These are phyloP conservation scores for Penaeus chinensis DNA, from an alignment of 1,140 invertebrate genomes.

Conservation along the genomic window DNA sequence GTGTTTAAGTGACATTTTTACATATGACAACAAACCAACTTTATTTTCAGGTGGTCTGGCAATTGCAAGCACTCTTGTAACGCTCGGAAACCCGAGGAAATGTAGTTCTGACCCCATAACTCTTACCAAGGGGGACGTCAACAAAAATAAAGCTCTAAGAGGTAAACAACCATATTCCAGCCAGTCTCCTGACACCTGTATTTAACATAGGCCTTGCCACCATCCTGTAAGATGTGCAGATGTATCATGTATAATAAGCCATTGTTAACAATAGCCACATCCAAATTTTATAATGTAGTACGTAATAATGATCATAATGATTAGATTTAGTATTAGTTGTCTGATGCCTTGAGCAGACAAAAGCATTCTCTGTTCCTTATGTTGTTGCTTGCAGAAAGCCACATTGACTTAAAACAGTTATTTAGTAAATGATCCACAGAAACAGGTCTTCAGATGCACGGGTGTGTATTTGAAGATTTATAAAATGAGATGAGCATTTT, in stretches of 20 bases:
- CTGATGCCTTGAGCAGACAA: too few species aligned
- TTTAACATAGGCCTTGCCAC: conserved; percentile 33
- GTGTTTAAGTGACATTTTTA: background rate
- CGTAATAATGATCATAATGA: background rate
- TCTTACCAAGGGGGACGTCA: conserved; percentile 38
- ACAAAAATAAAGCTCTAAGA: conserved; percentile 40
- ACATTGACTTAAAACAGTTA: too few species aligned
- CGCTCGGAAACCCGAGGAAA: conserved; percentile 63
- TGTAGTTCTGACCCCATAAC: conserved; percentile 53
- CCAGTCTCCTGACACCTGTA: conserved; percentile 51
- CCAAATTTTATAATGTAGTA: conserved; percentile 16
- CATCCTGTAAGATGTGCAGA: background rate
- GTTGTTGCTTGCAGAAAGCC: too few species aligned
- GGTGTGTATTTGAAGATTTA: too few species aligned
- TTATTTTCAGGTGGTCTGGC: conserved; percentile 59
- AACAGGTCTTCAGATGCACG: too few species aligned
- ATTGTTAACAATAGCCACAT: background rate
- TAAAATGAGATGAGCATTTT: too few species aligned
- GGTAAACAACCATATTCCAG: conserved; percentile 53
- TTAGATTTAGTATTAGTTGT: too few species aligned
- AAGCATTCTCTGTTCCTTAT: too few species aligned
- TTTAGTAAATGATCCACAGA: too few species aligned
- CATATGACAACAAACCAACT: background rate
- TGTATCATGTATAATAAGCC: conserved; percentile 2
- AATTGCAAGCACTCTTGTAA: conserved; percentile 64